phyloP scores from a whole-genome alignment of 2,888 invertebrate genomes.

The Subacronicta megacephala region DNA sequence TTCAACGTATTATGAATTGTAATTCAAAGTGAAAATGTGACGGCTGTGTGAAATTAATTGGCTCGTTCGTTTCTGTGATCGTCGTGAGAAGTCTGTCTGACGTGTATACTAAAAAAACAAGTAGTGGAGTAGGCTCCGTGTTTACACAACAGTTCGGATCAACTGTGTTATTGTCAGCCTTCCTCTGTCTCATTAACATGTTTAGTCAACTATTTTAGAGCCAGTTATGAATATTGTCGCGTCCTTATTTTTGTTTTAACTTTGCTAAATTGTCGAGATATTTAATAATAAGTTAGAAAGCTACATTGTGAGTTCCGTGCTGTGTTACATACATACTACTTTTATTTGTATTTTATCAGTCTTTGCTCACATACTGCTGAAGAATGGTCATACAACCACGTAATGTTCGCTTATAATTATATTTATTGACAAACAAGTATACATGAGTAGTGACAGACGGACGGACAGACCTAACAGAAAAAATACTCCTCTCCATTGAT shows the following conservation, averaged over 20 bases:
- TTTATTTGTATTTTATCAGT: too few relatives aligned
- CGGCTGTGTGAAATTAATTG: conserved; percentile 54
- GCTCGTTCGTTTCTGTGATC: conserved; percentile 41
- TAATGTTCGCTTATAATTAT: too few relatives aligned
- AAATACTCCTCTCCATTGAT: too few relatives aligned
- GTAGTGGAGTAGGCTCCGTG: conserved; percentile 7
- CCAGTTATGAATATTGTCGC: neutral
- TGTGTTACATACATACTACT: too few relatives aligned
- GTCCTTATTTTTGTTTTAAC: neutral
- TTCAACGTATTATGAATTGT: conserved; percentile 58
- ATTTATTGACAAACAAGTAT: too few relatives aligned
- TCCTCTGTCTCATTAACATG: conserved; percentile 13
- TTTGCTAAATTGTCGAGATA: conserved; percentile 14
- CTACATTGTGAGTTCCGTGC: too few relatives aligned
- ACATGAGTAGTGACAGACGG: too few relatives aligned
- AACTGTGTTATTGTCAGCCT: conserved; percentile 27
- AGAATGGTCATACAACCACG: too few relatives aligned
- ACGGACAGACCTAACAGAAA: too few relatives aligned
- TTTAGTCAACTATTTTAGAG: conserved; percentile 12
- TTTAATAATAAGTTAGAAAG: neutral
- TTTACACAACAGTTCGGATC: conserved; percentile 27
- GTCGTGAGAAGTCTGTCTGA: conserved; percentile 28
- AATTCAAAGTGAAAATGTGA: conserved; percentile 52
- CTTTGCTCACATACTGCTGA: too few relatives aligned
- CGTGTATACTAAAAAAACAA: conserved; percentile 31